Evolutionary conservation across 2,113 vertebrate species (phyloP), one percentile per base, ranked within the genome.

Genomic region (Protobothrops mucrosquamatus): DNA sequence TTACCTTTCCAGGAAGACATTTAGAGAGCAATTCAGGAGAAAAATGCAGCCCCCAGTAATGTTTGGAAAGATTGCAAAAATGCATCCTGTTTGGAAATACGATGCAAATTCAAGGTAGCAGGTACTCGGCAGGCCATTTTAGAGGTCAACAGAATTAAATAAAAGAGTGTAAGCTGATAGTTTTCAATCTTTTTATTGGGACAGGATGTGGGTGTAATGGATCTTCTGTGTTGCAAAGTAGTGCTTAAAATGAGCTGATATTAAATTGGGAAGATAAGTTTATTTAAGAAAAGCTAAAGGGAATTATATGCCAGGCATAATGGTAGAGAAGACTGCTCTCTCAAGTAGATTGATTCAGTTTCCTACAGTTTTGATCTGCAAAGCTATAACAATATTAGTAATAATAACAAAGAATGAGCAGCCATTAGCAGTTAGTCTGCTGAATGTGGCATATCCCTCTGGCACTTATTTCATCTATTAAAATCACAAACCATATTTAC

Each of bases 161-260:
- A 86, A 97, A 91, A 93, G 85, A 88, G 91, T 91, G 96, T 94
- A 92, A 96, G 90, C 18, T 61, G 94, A 94, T 88, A 96, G 94
- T 23, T 94, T 93, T 57, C 92, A 95, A 93, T 86, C 93, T 91
- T 92, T n/a, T 59, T 94, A 92, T 96, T 94, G 94, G 90, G 89
- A 54, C 34, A 54, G 90, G 91, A 92, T 91, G 96, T 94, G 93
- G 95, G 93, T 34, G 59, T 7, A 26, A 92, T 55, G 52, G 39
- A 26, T 93, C 89, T 88, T 59, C 0, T 14, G 0, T 9, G 89
- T 64, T 1, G 64, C 91, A 92, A 90, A 94, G 91, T 92, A 91
- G 6, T 88, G 15, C 2, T 89, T 94, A 92, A 87, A 39, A 57
- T 14, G 87, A 94, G 91, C 86, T 57, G 93, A 87, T 52, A 89